phyloP scores from a whole-genome alignment of 2,888 invertebrate genomes.

The Bhutanitis thaidina region DNA sequence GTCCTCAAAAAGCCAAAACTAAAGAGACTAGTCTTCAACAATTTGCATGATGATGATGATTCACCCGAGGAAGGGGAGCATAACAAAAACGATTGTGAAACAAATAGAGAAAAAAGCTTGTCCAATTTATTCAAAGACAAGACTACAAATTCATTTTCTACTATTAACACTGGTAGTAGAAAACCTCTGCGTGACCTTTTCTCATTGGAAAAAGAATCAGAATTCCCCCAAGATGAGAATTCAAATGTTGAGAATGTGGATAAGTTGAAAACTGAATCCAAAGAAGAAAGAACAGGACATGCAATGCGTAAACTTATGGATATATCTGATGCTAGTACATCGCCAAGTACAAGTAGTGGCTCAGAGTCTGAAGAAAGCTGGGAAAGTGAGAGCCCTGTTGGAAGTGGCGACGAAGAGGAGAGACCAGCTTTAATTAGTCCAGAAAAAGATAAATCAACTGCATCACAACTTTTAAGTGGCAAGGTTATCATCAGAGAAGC shows the following conservation, averaged over 20 bases:
- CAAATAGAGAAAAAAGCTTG: conserved; percentile 49
- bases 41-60: conserved; percentile 55
- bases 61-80: conserved; percentile 49
- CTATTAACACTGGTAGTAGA: conserved; percentile 45
- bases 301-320: conserved; percentile 72
- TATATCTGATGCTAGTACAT: conserved; percentile 72
- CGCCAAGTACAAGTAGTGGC: conserved; percentile 66
- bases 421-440: conserved; percentile 62
- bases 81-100: conserved; percentile 55
- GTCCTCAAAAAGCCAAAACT: conserved; percentile 74
- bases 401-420: conserved; percentile 63
- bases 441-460: conserved; percentile 63
- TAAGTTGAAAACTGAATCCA: conserved; percentile 54
- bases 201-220: conserved; percentile 64
- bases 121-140: conserved; percentile 68
- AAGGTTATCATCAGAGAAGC: conserved; percentile 86
- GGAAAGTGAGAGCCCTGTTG: conserved; percentile 63
- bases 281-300: conserved; percentile 68
- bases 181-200: conserved; percentile 61
- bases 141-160: conserved; percentile 63
- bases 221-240: conserved; percentile 62
- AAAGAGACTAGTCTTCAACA: conserved; percentile 69
- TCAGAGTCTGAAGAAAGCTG: conserved; percentile 71
- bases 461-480: conserved; percentile 78
- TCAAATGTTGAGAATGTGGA: conserved; percentile 57